Base-by-base conservation (phyloP, 2,888 invertebrate genomes). In the Hoplodrina blanda region DNA sequence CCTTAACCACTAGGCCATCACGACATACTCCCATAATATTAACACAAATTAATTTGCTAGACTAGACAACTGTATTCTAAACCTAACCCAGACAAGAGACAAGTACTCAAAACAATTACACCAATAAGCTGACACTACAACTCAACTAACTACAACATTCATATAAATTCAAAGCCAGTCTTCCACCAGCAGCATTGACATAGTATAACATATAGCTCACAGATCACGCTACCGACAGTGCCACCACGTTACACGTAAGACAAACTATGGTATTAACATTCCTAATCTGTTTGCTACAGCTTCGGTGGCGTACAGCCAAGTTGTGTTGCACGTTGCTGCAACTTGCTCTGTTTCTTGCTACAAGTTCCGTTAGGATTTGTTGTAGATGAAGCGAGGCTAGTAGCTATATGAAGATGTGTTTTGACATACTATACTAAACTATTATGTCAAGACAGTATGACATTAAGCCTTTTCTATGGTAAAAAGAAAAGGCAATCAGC, bases 241-340 rank as follows among this genome's bases (percentile, higher is more conserved):
- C 65, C 52, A 61, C 54, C 49, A 49, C 59, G 78, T 49, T 41
- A 81, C 81, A 81, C 57, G 46, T 56, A 85, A 85, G 87, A 88
- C 87, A 88, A 87, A 90, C 84, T 85, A 73, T 70, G 49, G 83
- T 79, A 90, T 88, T 89, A 89, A 85, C 86, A 88, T 89, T 88
- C 84, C 88, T 90, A 91, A 82, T 90, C 90, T 90, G 84, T 86
- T 82, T 69, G 80, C 80, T 77, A 85, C 87, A 85, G 86, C 88
- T 85, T 87, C 82, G 79, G 85, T 91, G 91, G 91, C 90, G 76
- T 68, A n/a, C 62, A 78, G 90, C 91, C 91, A 90, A 90, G 79
- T 84, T 75, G 76, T 78, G 79, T 80, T 81, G 85, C 85, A 84
- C 84, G 84, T 84, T 82, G 81, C 79, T 85, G 87, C 86, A 86